phyloP scores from a whole-genome alignment of 2,797 vertebrate species.

The Aplochiton taeniatus region DNA sequence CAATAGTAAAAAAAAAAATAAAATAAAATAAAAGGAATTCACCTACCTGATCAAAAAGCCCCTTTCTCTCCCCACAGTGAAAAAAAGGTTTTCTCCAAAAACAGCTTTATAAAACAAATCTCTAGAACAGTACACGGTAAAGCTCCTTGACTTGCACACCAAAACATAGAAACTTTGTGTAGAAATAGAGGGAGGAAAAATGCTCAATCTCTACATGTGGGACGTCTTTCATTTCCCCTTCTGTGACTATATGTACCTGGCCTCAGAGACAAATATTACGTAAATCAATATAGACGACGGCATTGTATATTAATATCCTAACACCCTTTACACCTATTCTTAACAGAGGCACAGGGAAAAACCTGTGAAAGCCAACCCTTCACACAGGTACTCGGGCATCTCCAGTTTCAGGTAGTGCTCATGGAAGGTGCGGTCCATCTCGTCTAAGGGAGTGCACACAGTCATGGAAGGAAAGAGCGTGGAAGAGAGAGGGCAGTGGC shows the following conservation, averaged over 20 bases:
- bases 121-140: constrained; percentile 41
- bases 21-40: constrained; percentile 7
- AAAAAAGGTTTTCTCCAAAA: constrained; percentile 27
- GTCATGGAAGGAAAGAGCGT: constrained; percentile 27
- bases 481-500: constrained; percentile 42
- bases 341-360: constrained; percentile 65
- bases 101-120: constrained; percentile 20
- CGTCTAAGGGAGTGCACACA: constrained; percentile 56
- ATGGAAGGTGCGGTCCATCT: constrained; percentile 68
- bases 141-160: constrained; percentile 63
- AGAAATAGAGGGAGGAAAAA: constrained; percentile 38
- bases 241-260: constrained; percentile 68
- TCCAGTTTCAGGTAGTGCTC: constrained; percentile 75
- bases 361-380: constrained; percentile 70
- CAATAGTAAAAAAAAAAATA: not conserved
- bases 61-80: constrained; percentile 42
- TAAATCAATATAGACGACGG: constrained; percentile 67
- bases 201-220: constrained; percentile 51
- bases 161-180: constrained; percentile 45
- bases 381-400: constrained; percentile 72
- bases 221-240: constrained; percentile 74
- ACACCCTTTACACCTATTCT: constrained; percentile 63
- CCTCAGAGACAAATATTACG: constrained; percentile 56
- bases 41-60: constrained; percentile 69
- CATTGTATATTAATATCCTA: constrained; percentile 71